phyloP scores from a whole-genome alignment of 2,797 vertebrate genomes.

The Falco novaeseelandiae region DNA sequence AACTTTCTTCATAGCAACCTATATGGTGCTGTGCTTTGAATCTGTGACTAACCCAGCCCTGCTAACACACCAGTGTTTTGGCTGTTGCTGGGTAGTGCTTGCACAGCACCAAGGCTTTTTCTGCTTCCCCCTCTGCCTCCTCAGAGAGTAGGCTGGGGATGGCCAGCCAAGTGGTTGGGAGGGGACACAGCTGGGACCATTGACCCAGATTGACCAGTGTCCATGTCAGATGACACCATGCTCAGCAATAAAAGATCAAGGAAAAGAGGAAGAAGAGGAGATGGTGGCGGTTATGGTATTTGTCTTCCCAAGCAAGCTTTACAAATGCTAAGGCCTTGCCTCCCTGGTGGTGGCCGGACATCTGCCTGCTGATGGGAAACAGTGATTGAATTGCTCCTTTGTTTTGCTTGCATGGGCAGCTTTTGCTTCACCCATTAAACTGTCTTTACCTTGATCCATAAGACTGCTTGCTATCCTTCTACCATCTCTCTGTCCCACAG shows the following conservation, averaged over 20 bases:
- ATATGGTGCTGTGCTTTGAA: background rate
- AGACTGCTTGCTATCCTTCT: background rate
- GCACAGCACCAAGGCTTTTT: background rate
- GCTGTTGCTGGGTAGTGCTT: background rate
- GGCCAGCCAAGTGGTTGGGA: background rate
- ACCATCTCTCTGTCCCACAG: background rate
- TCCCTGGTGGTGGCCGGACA: background rate
- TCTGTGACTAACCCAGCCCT: background rate
- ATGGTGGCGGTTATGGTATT: background rate
- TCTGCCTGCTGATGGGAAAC: background rate
- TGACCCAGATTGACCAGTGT: fast-evolving
- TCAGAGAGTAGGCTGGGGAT: background rate
- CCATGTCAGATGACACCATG: too few species aligned
- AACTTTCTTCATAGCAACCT: fast-evolving
- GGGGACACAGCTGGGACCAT: background rate
- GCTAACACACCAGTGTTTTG: background rate
- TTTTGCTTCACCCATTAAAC: background rate
- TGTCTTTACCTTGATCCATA: background rate
- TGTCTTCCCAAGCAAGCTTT: background rate
- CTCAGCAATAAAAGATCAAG: background rate
- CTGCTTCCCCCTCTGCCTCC: background rate
- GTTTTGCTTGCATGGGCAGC: background rate
- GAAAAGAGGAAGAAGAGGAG: background rate
- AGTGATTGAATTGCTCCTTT: background rate
- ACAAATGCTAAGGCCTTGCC: fast-evolving